Base-by-base conservation (phyloP, 2,797 vertebrate genomes). In the Pelodytes ibericus region DNA sequence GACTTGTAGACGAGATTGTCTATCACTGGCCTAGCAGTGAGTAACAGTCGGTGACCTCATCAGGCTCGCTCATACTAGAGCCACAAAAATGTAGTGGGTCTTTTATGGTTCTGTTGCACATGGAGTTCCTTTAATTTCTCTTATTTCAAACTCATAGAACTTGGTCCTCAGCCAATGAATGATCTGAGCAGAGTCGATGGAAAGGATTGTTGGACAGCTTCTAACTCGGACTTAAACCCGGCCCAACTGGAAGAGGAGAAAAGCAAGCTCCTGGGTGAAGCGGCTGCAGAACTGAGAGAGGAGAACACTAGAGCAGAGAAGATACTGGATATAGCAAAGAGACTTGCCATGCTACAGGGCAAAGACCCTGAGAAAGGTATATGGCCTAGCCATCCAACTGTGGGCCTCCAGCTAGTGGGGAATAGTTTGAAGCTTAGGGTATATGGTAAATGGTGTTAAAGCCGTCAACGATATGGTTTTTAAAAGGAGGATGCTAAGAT, bases 311-410 rank as follows among this genome's bases (percentile, higher is more conserved):
- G 91, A 69, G 91, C 94, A 80, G 94, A 97, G 80, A 91, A 92
- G 77, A 86, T 95, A 80, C 87, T 98, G 49, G 84, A 92, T 68
- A 90, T 97, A 74, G 94, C 94, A 63, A 97, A 92, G 86, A 93
- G 94, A 73, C 82, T 99, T 84, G 95, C 97, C 0, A 78, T 81
- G 2, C 88, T 99, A 51, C 95, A 88, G 83, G 98, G 96, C 56
- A 90, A 90, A 80, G 94, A 99, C 85, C 97, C 97, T 1, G 89
- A 94, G 41, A 93, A 89, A 90, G 95, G 96, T 99, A 82, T 30
- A 25, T 5, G 27, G 31, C 29, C 30, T n/a, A 7, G 16, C n/a
- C n/a, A n/a, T n/a, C n/a, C n/a, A n/a, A n/a, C n/a, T n/a, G n/a
- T n/a, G n/a, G n/a, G n/a, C n/a, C n/a, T n/a, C n/a, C n/a, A n/a